A percentile compares a stretch with the other conserved stretches of the same genome.
Evolutionary conservation across 2,888 invertebrate genomes (phyloP).

Genomic region (Thecophora atra): DNA sequence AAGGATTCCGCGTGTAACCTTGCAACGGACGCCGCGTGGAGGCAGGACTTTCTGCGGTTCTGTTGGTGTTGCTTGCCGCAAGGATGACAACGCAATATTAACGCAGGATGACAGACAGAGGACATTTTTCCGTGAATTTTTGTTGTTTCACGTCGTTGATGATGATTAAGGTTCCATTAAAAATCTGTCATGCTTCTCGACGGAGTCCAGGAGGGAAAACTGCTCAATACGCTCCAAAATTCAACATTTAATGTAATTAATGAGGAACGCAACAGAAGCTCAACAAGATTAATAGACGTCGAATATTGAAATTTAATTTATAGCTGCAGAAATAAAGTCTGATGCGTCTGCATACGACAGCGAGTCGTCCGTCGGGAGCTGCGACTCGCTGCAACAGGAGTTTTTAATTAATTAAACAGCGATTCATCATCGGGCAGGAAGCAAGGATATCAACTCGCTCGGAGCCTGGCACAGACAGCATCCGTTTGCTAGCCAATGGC

Average conservation of each 20-base stretch:
- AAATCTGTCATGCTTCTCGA: not conserved
- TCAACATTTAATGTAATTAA: conserved; percentile 24
- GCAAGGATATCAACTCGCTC: not conserved
- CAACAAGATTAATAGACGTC: not conserved
- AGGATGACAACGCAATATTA: not conserved
- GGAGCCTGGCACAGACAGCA: not conserved
- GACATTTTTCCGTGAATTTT: not conserved
- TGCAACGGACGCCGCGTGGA: not conserved
- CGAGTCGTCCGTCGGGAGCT: not conserved
- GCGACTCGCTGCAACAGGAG: not conserved
- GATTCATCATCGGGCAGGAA: conserved; percentile 1
- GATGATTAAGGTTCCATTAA: conserved; percentile 27
- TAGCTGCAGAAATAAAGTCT: not conserved
- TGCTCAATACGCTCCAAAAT: conserved; percentile 13
- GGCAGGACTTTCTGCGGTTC: not conserved
- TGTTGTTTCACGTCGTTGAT: not conserved
- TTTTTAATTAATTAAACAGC: conserved; percentile 25
- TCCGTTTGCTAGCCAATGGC: not conserved
- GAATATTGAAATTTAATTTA: conserved; percentile 22
- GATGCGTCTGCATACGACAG: not conserved
- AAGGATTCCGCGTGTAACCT: not conserved
- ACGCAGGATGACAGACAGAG: not conserved
- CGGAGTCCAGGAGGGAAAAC: not conserved
- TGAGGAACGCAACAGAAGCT: conserved; percentile 6
- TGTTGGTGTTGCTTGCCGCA: not conserved